Evolutionary conservation across 2,113 vertebrate genomes (phyloP), one percentile per base, ranked within the genome.

Genomic region (Jaculus jaculus): DNA sequence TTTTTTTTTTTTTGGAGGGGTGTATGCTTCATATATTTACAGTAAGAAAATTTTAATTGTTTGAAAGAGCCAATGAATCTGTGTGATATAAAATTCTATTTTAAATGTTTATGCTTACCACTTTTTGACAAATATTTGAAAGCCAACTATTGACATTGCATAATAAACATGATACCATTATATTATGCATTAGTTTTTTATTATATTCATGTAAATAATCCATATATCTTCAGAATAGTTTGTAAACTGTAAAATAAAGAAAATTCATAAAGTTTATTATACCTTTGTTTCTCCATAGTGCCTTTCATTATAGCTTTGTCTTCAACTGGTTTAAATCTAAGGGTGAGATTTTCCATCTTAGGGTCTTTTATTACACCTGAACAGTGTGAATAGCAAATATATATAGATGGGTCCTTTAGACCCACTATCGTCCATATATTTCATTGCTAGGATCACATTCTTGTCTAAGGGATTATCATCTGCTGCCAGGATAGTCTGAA

Each of bases 371-470:
- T 84, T 28, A 18, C 1, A 0, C 61, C 77, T 80, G 73, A 60
- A 51, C 24, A 84, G 39, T 88, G 77, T 92, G 86, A 89, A 74
- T 23, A 94, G 60, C 34, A 47, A 94, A 26, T 16, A 47, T 71
- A 32, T 7, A 65, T 90, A 87, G 60, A 81, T 80, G 39, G 60
- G 89, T 84, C 81, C 66, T 60, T 87, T 75, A n/a, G 68, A n/a
- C 30, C 42, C 92, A 58, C 61, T 90, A 6, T 84, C 66, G 23
- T 81, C 87, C 79, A 71, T 92, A 88, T 92, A 73, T 42, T 87
- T 90, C 51, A 54, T 82, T 85, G 42, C 58, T 87, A 92, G 51
- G n/a, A 86, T 95, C 42, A 90, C 77, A 94, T 90, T 90, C 30
- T 68, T 84, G 34, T 82, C 73, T 39, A 39, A 47, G 42, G 24